Evolutionary conservation across 2,797 vertebrate genomes (phyloP).

Genomic region (Brachyalestes nurse): DNA sequence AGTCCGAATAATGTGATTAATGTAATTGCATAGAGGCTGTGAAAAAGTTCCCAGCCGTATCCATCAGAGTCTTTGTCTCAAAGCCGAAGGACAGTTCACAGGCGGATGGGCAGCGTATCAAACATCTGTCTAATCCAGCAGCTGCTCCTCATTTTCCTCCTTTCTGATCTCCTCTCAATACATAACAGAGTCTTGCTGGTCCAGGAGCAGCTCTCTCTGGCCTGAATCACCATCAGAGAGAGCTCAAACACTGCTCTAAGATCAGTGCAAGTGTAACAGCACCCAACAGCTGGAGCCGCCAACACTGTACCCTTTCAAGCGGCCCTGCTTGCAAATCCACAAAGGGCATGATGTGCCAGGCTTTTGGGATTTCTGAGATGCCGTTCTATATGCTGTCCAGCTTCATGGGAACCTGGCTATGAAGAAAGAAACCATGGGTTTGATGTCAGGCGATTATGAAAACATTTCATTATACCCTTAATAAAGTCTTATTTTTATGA

Average conservation of each 20-base stretch:
- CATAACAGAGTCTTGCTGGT: neutral
- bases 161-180: slow-evolving; percentile 21
- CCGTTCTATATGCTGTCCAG: neutral
- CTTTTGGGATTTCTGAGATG: neutral
- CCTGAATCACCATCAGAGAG: neutral
- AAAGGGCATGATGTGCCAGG: neutral
- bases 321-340: neutral
- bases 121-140: slow-evolving; percentile 45
- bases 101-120: neutral
- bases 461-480: too few species aligned
- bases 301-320: neutral
- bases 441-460: neutral
- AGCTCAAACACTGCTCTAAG: neutral
- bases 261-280: neutral
- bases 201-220: neutral
- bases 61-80: neutral
- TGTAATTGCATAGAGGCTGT: slow-evolving; percentile 5
- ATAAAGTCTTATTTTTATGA: neutral
- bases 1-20: slow-evolving; percentile 21
- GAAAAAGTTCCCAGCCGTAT: slow-evolving; percentile 7
- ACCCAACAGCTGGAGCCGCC: slow-evolving; percentile 7
- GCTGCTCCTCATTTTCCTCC: slow-evolving; percentile 40
- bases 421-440: neutral
- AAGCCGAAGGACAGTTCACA: neutral
- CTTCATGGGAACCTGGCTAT: neutral